Evolutionary conservation across 2,113 vertebrate genomes (phyloP), one percentile per base, ranked within the genome.

Genomic region (Podarcis cretensis): DNA sequence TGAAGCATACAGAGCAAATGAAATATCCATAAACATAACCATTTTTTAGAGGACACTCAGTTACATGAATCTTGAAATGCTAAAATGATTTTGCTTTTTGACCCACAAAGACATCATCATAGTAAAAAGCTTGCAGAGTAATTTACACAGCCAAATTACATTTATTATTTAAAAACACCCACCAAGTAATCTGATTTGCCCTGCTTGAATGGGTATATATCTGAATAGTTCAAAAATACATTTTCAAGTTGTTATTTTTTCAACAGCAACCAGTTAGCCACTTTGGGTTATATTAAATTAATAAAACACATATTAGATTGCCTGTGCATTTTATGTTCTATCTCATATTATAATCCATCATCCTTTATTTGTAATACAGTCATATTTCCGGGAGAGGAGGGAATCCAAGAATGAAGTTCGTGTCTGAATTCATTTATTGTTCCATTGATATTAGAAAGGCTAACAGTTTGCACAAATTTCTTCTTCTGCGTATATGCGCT

Each of bases 161-260:
- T 81, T 91, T 95, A 80, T 76, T 65, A 35, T 80, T 86, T 89
- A 85, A 84, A 30, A 4, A 37, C 80, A 88, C 21, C 35, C 85
- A 68, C 48, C 69, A 87, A 91, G 10, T 81, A 74, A 90, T 87
- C 30, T 86, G 71, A 3, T 57, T 91, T 91, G 1, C 0, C 81
- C 59, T 68, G 85, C 59, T 86, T 78, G 59, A 74, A 68, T 78
- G 5, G 25, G 30, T 79, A 20, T 59, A 48, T 86, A 79, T 79
- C 37, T 87, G 89, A 88, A 63, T 54, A 94, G 89, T 92, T 93
- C 89, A 93, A 95, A 93, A 94, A 83, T 91, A 92, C 84, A 94
- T 88, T 94, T 91, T 90, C 83, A 92, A 54, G 16, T 83, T 92
- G 40, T 30, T 85, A 13, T 74, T 48, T 88, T 89, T 89, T 91